Evolutionary conservation across 2,888 invertebrate genomes (phyloP), one percentile per base, ranked within the genome.

Genomic region (Andrena praecox): DNA sequence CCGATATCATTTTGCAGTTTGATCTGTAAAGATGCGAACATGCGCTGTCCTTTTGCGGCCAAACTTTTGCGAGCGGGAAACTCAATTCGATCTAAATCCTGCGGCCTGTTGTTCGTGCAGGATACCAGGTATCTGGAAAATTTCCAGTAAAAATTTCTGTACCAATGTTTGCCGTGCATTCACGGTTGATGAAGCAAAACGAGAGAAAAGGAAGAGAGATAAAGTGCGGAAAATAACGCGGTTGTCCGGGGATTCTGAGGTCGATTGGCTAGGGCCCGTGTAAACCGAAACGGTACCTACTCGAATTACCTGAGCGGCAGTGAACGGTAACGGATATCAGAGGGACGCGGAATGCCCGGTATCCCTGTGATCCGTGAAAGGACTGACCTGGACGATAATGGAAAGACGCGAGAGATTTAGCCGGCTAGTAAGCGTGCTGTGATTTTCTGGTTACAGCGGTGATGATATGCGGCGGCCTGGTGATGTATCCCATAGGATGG

Each of bases 401-500:
- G 42, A 27, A 62, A 52, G 35, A 6, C 31, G 12, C 69, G 35
- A 24, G 50, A 54, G 10, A 24, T 62, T 60, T 60, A 31, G 60
- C 12, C 20, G 1, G 10, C 27, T 48, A 12, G 48, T 80, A 82
- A 82, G 24, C 54, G 50, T 63, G 8, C 12, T 56, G 20, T 20
- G 54, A n/a, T 75, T 71, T 84, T 70, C 69, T 69, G 89, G 89
- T 95, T 95, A 79, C 94, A 96, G 96, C 95, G 77, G 91, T 95
- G 86, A 94, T 96, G 90, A 95, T 96, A 86, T 94, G 95, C 86
- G 94, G 94, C 52, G 96, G 96, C 31, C 94, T 95, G 75, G 95
- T 95, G 67, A 93, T 96, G 86, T 96, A 96, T 92, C 96, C 96
- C 29, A 93, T 96, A 75, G 96, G 96, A 85, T 96, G 96, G 96